phyloP scores from a whole-genome alignment of 2,888 invertebrate genomes.

The Ectropis crepuscularia region DNA sequence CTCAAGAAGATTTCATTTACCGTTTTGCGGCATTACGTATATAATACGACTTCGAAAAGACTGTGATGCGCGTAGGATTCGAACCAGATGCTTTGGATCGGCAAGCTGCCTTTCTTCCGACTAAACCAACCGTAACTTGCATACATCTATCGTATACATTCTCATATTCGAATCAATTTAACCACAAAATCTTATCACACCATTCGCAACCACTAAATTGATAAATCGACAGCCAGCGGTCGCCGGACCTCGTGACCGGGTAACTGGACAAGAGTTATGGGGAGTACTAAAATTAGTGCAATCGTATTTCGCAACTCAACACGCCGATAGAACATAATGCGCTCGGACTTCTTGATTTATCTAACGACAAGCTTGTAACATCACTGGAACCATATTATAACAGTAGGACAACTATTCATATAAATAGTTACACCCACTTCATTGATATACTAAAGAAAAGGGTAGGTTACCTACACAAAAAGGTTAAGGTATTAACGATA shows the following conservation, averaged over 20 bases:
- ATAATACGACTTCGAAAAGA: too few species aligned
- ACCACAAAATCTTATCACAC: background rate
- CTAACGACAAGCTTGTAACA: slow-evolving; percentile 13
- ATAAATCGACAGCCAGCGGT: background rate
- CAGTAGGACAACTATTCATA: background rate
- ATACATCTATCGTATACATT: background rate
- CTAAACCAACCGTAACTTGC: too few species aligned
- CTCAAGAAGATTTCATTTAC: too few species aligned
- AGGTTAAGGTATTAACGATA: too few species aligned
- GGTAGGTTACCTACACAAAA: too few species aligned
- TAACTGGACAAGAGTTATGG: slow-evolving; percentile 26
- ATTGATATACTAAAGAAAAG: too few species aligned
- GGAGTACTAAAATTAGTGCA: slow-evolving; percentile 32
- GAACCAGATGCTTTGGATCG: too few species aligned
- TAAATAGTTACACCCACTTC: too few species aligned
- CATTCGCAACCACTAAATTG: background rate
- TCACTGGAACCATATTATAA: slow-evolving; percentile 3
- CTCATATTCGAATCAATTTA: background rate
- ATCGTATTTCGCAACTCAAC: slow-evolving; percentile 26
- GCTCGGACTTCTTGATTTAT: slow-evolving; percentile 20
- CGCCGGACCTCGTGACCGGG: slow-evolving; percentile 13
- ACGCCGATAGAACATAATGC: slow-evolving; percentile 22
- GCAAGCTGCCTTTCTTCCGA: too few species aligned
- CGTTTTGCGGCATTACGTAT: too few species aligned
- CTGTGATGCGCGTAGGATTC: too few species aligned